Evolutionary conservation across 2,888 invertebrate species (phyloP).

Genomic region (Drosophila cognata): DNA sequence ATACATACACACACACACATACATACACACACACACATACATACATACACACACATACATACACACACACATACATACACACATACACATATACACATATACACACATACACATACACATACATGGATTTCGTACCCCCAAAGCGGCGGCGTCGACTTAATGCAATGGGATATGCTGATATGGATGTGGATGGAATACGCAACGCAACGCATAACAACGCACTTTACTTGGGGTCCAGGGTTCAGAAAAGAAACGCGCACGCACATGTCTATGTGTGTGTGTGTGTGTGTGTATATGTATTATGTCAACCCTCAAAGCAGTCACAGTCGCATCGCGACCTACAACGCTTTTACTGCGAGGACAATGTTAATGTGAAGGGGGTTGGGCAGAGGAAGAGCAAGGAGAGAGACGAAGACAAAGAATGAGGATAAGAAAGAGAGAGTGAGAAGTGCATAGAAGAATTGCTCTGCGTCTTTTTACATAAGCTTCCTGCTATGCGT

Average conservation of each 20-base stretch:
- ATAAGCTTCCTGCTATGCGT: background rate
- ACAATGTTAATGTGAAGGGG: background rate
- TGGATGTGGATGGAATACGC: background rate
- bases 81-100: background rate
- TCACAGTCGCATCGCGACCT: conserved; percentile 4
- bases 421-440: background rate
- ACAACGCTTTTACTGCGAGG: conserved; percentile 5
- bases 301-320: conserved; percentile 18
- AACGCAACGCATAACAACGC: conserved; percentile 34
- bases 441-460: conserved; percentile 15
- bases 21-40: background rate
- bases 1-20: background rate
- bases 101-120: background rate
- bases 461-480: conserved; percentile 33
- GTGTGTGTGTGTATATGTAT: background rate
- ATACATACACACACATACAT: background rate
- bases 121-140: background rate
- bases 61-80: too few species aligned
- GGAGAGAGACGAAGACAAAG: background rate
- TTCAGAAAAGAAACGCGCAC: conserved; percentile 22
- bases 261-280: background rate
- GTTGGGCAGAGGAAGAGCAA: background rate
- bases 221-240: conserved; percentile 23
- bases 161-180: background rate
- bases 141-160: background rate